phyloP scores from a whole-genome alignment of 2,888 invertebrate species.

The Dasysyrphus tricinctus region DNA sequence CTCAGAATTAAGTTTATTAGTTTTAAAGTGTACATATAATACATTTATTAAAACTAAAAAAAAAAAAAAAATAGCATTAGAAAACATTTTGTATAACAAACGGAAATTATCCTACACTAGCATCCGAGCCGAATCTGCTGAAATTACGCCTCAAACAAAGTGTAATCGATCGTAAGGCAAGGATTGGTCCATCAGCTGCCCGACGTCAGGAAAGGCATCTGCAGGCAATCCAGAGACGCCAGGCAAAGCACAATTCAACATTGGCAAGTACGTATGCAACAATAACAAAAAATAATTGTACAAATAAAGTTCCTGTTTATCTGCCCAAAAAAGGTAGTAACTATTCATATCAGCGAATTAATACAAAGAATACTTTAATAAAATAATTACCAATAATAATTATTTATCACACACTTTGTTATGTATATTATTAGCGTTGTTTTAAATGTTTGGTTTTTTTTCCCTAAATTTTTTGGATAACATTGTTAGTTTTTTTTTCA shows the following conservation, averaged over 20 bases:
- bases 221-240: slow-evolving; percentile 86
- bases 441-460: slow-evolving; percentile 59
- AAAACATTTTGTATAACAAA: slow-evolving; percentile 63
- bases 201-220: slow-evolving; percentile 91
- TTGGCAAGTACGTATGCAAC: slow-evolving; percentile 83
- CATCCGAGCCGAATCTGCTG: slow-evolving; percentile 98
- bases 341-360: slow-evolving; percentile 55
- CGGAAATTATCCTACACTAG: slow-evolving; percentile 84
- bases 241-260: slow-evolving; percentile 83
- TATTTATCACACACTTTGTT: slow-evolving; percentile 28
- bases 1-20: background rate
- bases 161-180: slow-evolving; percentile 95
- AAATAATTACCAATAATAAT: background rate
- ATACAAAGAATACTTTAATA: slow-evolving; percentile 57
- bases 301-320: slow-evolving; percentile 2
- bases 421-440: slow-evolving; percentile 48
- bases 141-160: slow-evolving; percentile 97
- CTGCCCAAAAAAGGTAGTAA: slow-evolving; percentile 28
- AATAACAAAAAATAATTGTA: slow-evolving; percentile 28
- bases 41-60: background rate
- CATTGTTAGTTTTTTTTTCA: slow-evolving; percentile 49
- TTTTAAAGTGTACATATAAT: background rate
- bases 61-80: background rate
- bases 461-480: slow-evolving; percentile 23
- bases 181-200: slow-evolving; percentile 91